Base-by-base conservation (phyloP, 2,888 invertebrate species). In the Cryptophagus acutangulus region DNA sequence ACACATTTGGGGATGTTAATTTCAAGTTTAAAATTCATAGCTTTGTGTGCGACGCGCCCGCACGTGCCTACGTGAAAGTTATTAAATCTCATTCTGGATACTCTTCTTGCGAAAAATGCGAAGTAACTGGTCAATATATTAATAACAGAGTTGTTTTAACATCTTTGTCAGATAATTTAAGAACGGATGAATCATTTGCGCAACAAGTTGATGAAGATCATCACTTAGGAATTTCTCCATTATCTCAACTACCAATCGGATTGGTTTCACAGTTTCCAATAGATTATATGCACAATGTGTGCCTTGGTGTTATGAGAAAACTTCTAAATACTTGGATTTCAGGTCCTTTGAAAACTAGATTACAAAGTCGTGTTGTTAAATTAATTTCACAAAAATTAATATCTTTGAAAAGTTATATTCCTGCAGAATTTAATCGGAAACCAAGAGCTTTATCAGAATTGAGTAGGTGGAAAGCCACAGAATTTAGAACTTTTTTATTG, bases 21-120 rank as follows among this genome's bases (percentile, higher is more conserved):
- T 39, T 36, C 33, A 6, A 10, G 16, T 30, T 51, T 25, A 33
- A 35, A 35, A 33, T 55, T 18, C 29, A 33, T 34, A 38, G 43
- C 18, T 44, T 54, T 36, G 18, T 42, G 35, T 54, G 54, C 38
- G 54, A 54, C 40, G 42, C 46, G 20, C 52, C 48, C 8, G 51
- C 54, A n/a, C 33, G 45, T 36, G 16, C 47, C 8, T 52, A 40
- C 28, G 29, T 54, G 10, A 51, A 52, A 40, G 35, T 38, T 33
- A 39, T 46, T 20, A 48, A 50, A 40, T 26, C 31, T 15, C 45
- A 48, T 33, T 37, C 36, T 14, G 49, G 46, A n/a, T 52, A 46
- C 37, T 48, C 29, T 30, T 41, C 43, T 17, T 52, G 54, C 33
- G 46, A 51, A 16, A 54, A 46, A 41, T 54, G 51, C 33, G 30